Percentiles rank a stretch among this genome's conserved stretches.
Evolutionary conservation across 2,113 vertebrate genomes (phyloP).

Genomic region (Syngnathus floridae): DNA sequence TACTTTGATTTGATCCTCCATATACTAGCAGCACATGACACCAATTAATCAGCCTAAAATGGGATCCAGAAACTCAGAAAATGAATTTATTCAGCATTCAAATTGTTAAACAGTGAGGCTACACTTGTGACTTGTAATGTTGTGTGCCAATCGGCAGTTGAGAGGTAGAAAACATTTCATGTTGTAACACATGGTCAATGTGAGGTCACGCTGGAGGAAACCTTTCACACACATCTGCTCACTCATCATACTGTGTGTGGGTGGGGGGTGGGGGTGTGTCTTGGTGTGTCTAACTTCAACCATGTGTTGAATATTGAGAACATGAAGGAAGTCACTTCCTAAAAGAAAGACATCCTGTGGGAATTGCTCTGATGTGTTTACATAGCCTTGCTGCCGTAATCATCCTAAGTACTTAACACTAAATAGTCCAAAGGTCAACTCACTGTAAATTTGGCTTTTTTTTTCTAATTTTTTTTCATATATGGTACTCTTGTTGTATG

Average conservation of each 20-base stretch:
- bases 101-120: neutral
- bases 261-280: conserved; percentile 11
- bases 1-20: neutral
- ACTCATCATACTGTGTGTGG: conserved; percentile 30
- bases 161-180: neutral
- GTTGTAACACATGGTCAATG: neutral
- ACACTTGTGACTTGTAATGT: neutral
- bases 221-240: conserved; percentile 37
- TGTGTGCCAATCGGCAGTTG: neutral
- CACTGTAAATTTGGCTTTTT: conserved; percentile 23
- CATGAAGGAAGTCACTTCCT: conserved; percentile 37
- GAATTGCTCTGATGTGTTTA: conserved; percentile 44
- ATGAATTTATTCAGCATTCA: neutral
- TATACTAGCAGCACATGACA: neutral
- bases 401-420: conserved; percentile 16
- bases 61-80: neutral
- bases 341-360: conserved; percentile 35
- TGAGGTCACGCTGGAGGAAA: conserved; percentile 4
- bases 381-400: conserved; percentile 38
- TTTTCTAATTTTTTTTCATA: neutral
- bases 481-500: neutral
- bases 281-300: conserved; percentile 45
- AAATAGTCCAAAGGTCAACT: conserved; percentile 25
- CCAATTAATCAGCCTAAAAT: neutral
- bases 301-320: conserved; percentile 49